Conservation (phyloP, 2,888 invertebrate species). For the Cynaeus angustus region DNA sequence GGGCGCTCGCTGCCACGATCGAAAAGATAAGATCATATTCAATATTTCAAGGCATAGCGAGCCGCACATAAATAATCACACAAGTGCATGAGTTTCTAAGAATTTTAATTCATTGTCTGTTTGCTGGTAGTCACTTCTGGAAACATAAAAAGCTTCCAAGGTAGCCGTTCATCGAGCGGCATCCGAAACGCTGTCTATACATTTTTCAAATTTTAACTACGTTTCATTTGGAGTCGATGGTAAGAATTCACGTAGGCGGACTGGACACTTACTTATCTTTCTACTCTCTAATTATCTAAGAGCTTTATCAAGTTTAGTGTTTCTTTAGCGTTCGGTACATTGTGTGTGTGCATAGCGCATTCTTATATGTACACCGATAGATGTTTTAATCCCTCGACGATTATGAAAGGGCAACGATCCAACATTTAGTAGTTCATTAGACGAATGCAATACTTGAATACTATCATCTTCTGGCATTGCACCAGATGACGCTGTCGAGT, state of each 20-base stretch:
- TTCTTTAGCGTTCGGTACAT: constrained; percentile 60
- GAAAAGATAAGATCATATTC: constrained; percentile 64
- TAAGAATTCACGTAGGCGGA: constrained; percentile 60
- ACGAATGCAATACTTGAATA: constrained; percentile 27
- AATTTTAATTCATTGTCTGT: constrained; percentile 66
- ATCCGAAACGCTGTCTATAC: constrained; percentile 56
- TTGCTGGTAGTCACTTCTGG: constrained; percentile 61
- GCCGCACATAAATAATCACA: constrained; percentile 65
- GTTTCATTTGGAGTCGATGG: constrained; percentile 46
- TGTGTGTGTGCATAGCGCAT: constrained; percentile 59
- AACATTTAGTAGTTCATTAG: constrained; percentile 26
- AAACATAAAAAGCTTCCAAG: constrained; percentile 59
- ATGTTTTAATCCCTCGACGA: constrained; percentile 61
- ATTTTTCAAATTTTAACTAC: constrained; percentile 62
- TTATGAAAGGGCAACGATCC: constrained; percentile 61
- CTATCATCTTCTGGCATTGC: constrained; percentile 30
- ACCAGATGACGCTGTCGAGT: constrained; percentile 28
- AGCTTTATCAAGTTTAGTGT: constrained; percentile 68
- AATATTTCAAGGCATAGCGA: constrained; percentile 64
- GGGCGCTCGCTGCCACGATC: constrained; percentile 55
- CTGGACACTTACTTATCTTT: constrained; percentile 66
- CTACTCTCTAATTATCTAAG: constrained; percentile 69
- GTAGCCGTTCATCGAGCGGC: constrained; percentile 57
- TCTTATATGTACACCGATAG: constrained; percentile 53
- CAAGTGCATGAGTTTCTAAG: constrained; percentile 66